Conservation (phyloP, 2,113 vertebrate genomes). For the Pandion haliaetus region DNA sequence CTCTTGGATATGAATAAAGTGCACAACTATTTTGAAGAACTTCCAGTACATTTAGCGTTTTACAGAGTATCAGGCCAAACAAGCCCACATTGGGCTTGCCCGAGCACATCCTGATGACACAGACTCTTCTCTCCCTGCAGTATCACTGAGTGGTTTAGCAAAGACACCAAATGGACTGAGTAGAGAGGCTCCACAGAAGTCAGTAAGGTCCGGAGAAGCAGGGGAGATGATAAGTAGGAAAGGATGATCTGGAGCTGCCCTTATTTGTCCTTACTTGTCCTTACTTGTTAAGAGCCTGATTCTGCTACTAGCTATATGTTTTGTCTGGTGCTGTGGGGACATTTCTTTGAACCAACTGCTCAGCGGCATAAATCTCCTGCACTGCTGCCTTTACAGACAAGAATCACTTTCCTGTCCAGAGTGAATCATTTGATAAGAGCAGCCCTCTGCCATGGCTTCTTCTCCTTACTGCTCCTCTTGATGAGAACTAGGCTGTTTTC, state of each 20-base stretch:
- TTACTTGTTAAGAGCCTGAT: neutral
- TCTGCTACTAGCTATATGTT: rapidly evolving
- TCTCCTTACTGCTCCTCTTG: neutral
- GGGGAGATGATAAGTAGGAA: neutral
- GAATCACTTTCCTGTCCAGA: neutral
- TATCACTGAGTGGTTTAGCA: neutral
- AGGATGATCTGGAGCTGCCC: neutral
- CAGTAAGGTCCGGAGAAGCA: neutral
- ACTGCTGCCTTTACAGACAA: neutral
- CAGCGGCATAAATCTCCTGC: neutral
- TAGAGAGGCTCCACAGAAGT: neutral
- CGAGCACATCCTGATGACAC: neutral
- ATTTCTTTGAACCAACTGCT: neutral
- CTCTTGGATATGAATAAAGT: constrained; percentile 32
- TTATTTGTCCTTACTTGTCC: neutral
- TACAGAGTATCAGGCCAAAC: neutral
- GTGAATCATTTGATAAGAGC: neutral
- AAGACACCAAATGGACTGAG: neutral
- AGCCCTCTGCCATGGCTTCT: neutral
- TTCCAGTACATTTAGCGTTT: neutral
- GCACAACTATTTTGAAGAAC: constrained; percentile 36
- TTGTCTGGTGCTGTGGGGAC: neutral
- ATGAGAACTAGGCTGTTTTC: neutral
- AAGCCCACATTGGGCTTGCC: neutral
- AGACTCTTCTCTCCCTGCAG: neutral